Base-by-base conservation (phyloP, 2,888 invertebrate genomes). In the Caradrina clavipalpis region DNA sequence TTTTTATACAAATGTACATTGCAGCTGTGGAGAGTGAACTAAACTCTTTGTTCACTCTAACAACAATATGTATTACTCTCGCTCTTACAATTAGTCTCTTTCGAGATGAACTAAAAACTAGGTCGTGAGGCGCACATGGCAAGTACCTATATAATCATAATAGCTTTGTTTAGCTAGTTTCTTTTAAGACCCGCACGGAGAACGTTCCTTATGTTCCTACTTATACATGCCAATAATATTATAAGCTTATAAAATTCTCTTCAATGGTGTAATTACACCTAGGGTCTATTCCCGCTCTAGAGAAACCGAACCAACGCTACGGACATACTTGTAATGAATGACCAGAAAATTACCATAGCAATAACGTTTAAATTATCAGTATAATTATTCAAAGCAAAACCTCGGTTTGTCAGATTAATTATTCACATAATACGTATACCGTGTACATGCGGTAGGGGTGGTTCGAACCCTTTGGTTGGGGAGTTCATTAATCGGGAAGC, bases 351-450 rank as follows among this genome's bases (percentile, higher is more conserved):
- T 10, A 31, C 11, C 11, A 62, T 19, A 13, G 5, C 15, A 31
- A 31, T 35, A 31, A 66, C 17, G 11, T 31, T 67, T 3, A 10
- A 22, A 11, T 5, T 31, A 55, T 15, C 13, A 54, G 19, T 56
- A 11, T n/a, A 13, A 55, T 15, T 17, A 49, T 45, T 42, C 3
- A 19, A 56, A 17, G 17, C 10, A 69, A 56, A 69, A 67, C 17
- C 35, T 58, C 51, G 42, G 17, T 26, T 57, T 31, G 13, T 69
- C 22, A 13, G 19, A 67, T 68, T 19, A 55, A 69, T 31, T 56
- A 56, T 69, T 56, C 31, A 56, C n/a, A 6, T 10, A n/a, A 17
- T 39, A 7, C 26, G 21, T 49, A 69, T 26, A 26, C 22, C 7
- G 17, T 17, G 21, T 22, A 53, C 31, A 21, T n/a, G 45, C 65